These are phyloP conservation scores for Eilema griseolum DNA, from an alignment of 2,888 invertebrate genomes.

Conservation along the genomic window DNA sequence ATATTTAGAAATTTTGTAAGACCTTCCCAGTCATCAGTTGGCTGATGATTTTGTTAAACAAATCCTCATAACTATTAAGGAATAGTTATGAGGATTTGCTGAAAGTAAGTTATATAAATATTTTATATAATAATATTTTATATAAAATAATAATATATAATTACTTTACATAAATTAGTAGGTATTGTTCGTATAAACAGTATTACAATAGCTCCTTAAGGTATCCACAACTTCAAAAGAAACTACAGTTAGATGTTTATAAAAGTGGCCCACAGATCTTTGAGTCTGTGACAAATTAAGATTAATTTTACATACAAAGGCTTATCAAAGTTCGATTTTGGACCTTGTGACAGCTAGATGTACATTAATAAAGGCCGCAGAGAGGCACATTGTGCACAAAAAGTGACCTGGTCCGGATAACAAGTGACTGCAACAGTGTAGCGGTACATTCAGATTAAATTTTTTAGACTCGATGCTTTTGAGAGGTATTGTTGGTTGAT, in stretches of 20 bases:
- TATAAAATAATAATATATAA: no score
- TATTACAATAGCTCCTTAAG: neutral
- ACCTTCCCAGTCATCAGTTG: neutral
- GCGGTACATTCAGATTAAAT: constrained; percentile 81
- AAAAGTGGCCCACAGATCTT: neutral
- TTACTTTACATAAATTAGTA: neutral
- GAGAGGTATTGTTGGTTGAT: constrained; percentile 66
- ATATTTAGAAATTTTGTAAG: neutral
- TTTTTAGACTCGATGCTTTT: constrained; percentile 76
- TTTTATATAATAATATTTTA: no score
- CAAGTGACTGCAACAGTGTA: constrained; percentile 81
- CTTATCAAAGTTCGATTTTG: constrained; percentile 13
- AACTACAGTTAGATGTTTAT: neutral
- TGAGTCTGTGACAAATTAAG: constrained; percentile 12
- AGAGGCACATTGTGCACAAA: constrained; percentile 65
- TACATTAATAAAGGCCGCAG: constrained; percentile 30
- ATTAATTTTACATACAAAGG: constrained; percentile 6
- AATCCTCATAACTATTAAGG: neutral
- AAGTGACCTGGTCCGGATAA: constrained; percentile 84
- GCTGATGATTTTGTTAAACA: neutral
- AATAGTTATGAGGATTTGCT: no score
- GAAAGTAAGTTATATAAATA: no score
- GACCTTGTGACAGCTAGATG: constrained; percentile 17
- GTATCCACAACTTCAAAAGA: neutral
- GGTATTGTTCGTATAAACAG: neutral